Percentiles rank a stretch among this genome's conserved stretches.
These are phyloP conservation scores for Sminthurinus aureus DNA, from an alignment of 2,888 invertebrate species.

Conservation along the genomic window DNA sequence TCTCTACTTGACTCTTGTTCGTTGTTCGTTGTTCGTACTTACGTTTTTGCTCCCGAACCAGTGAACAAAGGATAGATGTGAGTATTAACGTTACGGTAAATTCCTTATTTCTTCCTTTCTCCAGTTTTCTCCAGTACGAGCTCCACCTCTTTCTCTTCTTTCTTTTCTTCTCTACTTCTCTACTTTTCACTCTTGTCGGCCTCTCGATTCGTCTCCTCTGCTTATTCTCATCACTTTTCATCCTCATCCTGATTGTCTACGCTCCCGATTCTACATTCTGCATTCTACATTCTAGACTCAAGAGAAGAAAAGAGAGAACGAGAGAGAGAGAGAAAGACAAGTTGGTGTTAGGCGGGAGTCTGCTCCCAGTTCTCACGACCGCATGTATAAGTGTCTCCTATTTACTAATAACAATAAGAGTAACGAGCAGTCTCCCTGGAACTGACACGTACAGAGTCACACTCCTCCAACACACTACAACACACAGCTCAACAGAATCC, in stretches of 20 bases:
- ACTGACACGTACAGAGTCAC: slow-evolving; percentile 27
- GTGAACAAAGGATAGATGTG: neutral
- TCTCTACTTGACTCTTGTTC: too few relatives aligned
- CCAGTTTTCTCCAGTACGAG: neutral
- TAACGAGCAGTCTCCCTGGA: slow-evolving; percentile 12
- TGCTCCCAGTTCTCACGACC: slow-evolving; percentile 23
- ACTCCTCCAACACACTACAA: neutral
- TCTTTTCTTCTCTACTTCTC: too few relatives aligned
- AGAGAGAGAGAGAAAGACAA: neutral
- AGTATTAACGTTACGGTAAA: neutral
- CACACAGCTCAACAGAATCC: too few relatives aligned
- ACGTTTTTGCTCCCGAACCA: neutral
- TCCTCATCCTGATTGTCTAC: neutral
- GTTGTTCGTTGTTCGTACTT: too few relatives aligned
- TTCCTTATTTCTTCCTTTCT: neutral
- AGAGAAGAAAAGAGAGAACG: too few relatives aligned
- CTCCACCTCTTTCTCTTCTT: neutral
- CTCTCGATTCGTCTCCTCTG: neutral
- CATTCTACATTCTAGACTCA: too few relatives aligned
- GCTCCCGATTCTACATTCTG: too few relatives aligned
- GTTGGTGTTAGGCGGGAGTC: too few relatives aligned
- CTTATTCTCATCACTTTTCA: slow-evolving; percentile 23
- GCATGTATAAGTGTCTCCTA: slow-evolving; percentile 30
- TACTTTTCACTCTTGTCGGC: too few relatives aligned
- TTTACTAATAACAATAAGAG: slow-evolving; percentile 35